These are phyloP conservation scores for Cercopithecus mona DNA, from an alignment of 2,113 vertebrate genomes.

Conservation along the genomic window DNA sequence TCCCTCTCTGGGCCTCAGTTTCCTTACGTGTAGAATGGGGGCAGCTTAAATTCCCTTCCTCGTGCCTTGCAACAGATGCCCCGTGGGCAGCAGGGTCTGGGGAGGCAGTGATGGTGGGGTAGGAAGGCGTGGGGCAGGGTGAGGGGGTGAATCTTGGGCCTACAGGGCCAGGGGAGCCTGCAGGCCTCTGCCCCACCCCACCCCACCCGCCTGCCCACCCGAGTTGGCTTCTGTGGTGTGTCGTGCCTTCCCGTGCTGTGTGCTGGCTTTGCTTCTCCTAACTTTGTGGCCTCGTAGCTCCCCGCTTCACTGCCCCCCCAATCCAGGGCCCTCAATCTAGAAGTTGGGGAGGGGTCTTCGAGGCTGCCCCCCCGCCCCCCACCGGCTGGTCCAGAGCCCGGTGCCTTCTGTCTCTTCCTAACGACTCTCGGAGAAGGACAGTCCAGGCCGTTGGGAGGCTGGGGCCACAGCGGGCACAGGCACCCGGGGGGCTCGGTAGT, in stretches of 20 bases:
- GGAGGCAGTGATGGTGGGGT: background rate
- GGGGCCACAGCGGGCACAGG: background rate
- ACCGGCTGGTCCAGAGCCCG: background rate
- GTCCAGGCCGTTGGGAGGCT: accelerated
- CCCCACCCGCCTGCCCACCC: background rate
- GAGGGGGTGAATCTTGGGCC: slow-evolving; percentile 48
- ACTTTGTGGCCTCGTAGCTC: slow-evolving; percentile 62
- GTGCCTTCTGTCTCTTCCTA: background rate
- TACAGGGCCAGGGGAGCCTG: slow-evolving; percentile 73
- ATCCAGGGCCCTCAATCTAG: background rate
- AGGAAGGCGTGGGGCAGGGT: background rate
- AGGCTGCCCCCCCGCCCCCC: background rate
- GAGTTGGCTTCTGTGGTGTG: slow-evolving; percentile 73
- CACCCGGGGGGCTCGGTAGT: background rate
- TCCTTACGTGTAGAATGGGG: background rate
- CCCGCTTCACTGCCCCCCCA: slow-evolving; percentile 7
- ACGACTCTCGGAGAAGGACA: background rate
- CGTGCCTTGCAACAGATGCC: background rate
- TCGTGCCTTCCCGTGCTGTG: slow-evolving; percentile 16
- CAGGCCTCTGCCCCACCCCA: slow-evolving; percentile 55
- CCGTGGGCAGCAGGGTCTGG: background rate
- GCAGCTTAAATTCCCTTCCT: background rate
- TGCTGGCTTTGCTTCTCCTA: slow-evolving; percentile 70
- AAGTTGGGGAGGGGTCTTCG: background rate
- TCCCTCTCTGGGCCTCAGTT: background rate